These are phyloP conservation scores for Oncorhynchus gorbuscha DNA, from an alignment of 2,113 vertebrate genomes.

Conservation along the genomic window DNA sequence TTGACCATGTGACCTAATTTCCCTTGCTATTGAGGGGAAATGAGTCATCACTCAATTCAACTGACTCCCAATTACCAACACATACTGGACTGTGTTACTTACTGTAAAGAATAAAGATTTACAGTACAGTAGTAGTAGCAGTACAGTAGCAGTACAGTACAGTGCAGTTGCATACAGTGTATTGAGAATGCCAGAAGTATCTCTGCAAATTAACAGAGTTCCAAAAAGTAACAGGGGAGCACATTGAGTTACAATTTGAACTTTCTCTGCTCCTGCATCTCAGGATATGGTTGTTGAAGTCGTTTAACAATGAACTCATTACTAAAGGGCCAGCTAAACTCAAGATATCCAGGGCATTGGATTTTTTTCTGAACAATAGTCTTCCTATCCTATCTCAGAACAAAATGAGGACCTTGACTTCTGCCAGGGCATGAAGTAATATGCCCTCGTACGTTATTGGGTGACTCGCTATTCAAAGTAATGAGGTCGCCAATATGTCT, in stretches of 20 bases:
- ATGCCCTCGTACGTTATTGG: slow-evolving; percentile 29
- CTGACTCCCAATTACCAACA: background rate
- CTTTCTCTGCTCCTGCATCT: slow-evolving; percentile 44
- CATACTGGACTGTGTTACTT: background rate
- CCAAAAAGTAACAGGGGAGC: background rate
- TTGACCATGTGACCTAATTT: no score
- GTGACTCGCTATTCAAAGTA: slow-evolving; percentile 43
- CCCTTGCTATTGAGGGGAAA: background rate
- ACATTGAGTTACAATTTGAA: slow-evolving; percentile 47
- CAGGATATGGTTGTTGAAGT: slow-evolving; percentile 23
- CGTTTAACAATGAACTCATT: slow-evolving; percentile 52
- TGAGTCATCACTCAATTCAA: background rate
- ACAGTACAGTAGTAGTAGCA: no score
- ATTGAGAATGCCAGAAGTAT: background rate
- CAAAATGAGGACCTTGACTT: slow-evolving; percentile 23
- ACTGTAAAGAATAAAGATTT: background rate
- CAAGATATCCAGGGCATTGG: slow-evolving; percentile 30
- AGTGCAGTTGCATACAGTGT: background rate
- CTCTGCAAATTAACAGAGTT: slow-evolving; percentile 8
- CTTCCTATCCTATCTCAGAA: slow-evolving; percentile 38
- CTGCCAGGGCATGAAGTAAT: slow-evolving; percentile 43
- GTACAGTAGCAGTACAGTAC: background rate
- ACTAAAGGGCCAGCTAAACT: slow-evolving; percentile 36
- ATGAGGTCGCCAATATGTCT: slow-evolving; percentile 29
- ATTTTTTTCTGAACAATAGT: slow-evolving; percentile 43